These are phyloP conservation scores for Xestia sexstrigata DNA, from an alignment of 2,888 invertebrate genomes.

Conservation along the genomic window DNA sequence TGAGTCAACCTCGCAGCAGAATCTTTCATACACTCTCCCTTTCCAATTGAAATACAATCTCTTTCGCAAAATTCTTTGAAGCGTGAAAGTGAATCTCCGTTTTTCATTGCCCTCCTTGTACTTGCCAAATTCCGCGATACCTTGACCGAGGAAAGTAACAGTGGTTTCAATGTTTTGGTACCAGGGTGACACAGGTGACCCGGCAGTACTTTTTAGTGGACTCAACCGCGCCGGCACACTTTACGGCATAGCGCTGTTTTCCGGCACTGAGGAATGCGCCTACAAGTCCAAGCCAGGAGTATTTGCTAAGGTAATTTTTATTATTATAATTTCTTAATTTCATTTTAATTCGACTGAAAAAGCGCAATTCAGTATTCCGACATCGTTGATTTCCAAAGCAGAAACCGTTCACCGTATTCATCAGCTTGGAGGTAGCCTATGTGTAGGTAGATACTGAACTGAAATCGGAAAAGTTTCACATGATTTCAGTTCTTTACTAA, in stretches of 20 bases:
- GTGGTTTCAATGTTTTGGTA: slow-evolving; percentile 61
- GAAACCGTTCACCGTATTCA: not conserved
- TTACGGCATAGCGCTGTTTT: slow-evolving; percentile 85
- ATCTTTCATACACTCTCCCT: not conserved
- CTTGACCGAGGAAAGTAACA: slow-evolving; percentile 51
- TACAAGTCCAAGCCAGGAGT: slow-evolving; percentile 86
- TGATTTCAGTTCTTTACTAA: too few species aligned
- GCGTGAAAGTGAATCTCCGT: not conserved
- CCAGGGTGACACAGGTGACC: slow-evolving; percentile 88
- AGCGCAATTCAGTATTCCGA: not conserved
- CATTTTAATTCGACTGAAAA: not conserved
- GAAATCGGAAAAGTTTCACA: not conserved
- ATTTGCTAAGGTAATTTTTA: slow-evolving; percentile 83
- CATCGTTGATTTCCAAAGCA: not conserved
- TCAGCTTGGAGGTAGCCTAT: not conserved
- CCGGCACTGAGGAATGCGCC: slow-evolving; percentile 87
- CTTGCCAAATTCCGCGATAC: slow-evolving; percentile 14
- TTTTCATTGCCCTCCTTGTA: not conserved
- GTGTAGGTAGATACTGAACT: too few species aligned
- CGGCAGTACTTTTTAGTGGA: slow-evolving; percentile 86
- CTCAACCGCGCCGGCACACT: slow-evolving; percentile 83
- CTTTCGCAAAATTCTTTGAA: not conserved
- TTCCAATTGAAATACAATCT: not conserved
- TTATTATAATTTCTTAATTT: not conserved
- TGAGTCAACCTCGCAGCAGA: not conserved